A percentile compares a stretch with the other conserved stretches of the same genome.
Evolutionary conservation across 2,797 vertebrate species (phyloP).

Genomic region (Clarias pachynema): DNA sequence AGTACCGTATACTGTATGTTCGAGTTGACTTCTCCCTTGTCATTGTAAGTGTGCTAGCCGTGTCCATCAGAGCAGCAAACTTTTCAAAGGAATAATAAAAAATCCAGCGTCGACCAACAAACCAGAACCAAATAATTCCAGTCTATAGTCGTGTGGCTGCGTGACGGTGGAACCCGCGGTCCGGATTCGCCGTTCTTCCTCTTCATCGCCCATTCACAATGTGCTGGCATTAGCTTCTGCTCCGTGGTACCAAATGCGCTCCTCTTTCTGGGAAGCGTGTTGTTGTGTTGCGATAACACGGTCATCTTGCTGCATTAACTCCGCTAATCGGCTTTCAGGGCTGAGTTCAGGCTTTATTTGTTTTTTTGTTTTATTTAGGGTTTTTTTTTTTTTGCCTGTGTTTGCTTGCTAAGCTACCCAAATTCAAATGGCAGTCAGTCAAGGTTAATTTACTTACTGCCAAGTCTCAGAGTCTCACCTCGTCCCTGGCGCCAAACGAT

Average conservation of each 20-base stretch:
- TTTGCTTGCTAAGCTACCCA: conserved; percentile 66
- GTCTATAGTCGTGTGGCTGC: not conserved
- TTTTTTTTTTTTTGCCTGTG: not conserved
- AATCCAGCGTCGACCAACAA: not conserved
- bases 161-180: not conserved
- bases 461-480: conserved; percentile 63
- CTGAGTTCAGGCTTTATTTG: conserved; percentile 41
- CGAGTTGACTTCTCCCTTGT: not conserved
- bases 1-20: not conserved
- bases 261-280: conserved; percentile 34
- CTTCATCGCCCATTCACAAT: not conserved
- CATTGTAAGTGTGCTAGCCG: not conserved
- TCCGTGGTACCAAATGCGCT: conserved; percentile 1
- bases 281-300: conserved; percentile 52
- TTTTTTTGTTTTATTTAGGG: conserved; percentile 9
- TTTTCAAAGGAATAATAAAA: not conserved
- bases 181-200: not conserved
- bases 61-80: not conserved
- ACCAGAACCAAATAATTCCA: not conserved
- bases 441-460: conserved; percentile 74
- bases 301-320: conserved; percentile 52
- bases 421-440: conserved; percentile 63
- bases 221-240: not conserved
- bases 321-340: conserved; percentile 58
- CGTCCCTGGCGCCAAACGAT: conserved; percentile 54